Percentiles rank a stretch among this genome's conserved stretches.
Evolutionary conservation across 2,113 vertebrate genomes (phyloP).

Genomic region (Clinocottus analis): DNA sequence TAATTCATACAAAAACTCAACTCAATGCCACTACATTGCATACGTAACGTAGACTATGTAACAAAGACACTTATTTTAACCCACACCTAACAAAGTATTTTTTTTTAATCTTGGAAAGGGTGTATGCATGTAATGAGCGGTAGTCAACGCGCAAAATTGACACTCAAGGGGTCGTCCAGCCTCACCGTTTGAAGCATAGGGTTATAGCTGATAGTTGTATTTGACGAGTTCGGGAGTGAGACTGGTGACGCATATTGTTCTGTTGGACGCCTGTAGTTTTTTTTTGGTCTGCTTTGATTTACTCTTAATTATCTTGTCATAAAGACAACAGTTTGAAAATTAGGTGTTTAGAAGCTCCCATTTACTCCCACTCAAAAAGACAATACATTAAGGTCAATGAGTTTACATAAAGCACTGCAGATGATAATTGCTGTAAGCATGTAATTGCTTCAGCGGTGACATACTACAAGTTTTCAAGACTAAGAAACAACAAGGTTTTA

Average conservation of each 20-base stretch:
- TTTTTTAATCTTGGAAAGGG: neutral
- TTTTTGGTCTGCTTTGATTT: neutral
- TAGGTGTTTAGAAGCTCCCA: neutral
- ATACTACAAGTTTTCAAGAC: neutral
- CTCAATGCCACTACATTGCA: no score
- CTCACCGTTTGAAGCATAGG: no score
- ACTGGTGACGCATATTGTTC: neutral
- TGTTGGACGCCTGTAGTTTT: neutral
- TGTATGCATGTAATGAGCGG: neutral
- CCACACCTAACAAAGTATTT: no score
- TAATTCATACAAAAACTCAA: no score
- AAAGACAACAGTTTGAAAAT: neutral
- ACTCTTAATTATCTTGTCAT: neutral
- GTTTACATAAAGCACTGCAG: neutral
- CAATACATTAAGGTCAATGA: neutral
- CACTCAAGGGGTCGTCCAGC: neutral
- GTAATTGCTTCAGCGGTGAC: neutral
- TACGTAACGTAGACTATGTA: no score
- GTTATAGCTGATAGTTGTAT: no score
- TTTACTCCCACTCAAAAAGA: neutral
- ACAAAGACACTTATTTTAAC: no score
- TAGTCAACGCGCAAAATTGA: neutral
- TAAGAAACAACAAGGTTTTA: slow-evolving; percentile 18
- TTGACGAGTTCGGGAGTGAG: neutral
- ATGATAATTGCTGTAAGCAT: neutral